Evolutionary conservation across 1,140 invertebrate genomes (phyloP), one percentile per base, ranked within the genome.

Genomic region (Sarcophaga peregrina): DNA sequence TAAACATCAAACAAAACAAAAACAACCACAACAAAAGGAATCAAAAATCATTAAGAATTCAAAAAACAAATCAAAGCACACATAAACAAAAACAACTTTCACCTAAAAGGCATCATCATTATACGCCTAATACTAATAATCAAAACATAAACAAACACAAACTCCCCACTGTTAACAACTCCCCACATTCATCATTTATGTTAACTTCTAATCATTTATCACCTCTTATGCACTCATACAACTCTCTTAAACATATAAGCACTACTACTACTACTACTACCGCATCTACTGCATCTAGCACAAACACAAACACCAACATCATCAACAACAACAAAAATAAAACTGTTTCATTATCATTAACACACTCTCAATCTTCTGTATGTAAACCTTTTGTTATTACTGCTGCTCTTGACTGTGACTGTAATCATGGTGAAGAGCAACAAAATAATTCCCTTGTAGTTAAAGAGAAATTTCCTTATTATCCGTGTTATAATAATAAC

Each of bases 141-240:
- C 25, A 37, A 37, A 37, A 37, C 25, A 37, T 37, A 62, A 82
- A 80, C 25, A 4, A 62, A 15, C 5, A 54, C 37, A 82, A 46
- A 82, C 47, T 10, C 25, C 13, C 94, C 93, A 3, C 93, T 93
- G 72, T 92, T 92, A 92, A 80, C 83, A 74, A 83, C 82, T 78
- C 83, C 76, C 73, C 25, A 37, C 4, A 4, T 37, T 37, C 25
- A 37, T 37, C 25, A 4, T 4, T 37, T 37, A 37, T 37, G 25
- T 37, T 37, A 37, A 37, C 25, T 37, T 37, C 25, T 37, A 37
- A 37, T 37, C 25, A 37, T 37, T 37, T 37, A 37, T 4, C 25
- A 2, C 4, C 25, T 37, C 25, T 37, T 37, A 37, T 4, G 25
- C 25, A 37, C 25, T 37, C 25, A 1, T 37, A 37, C 4, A 37